phyloP scores from a whole-genome alignment of 2,113 vertebrate genomes.

The Himantopus leucocephalus region DNA sequence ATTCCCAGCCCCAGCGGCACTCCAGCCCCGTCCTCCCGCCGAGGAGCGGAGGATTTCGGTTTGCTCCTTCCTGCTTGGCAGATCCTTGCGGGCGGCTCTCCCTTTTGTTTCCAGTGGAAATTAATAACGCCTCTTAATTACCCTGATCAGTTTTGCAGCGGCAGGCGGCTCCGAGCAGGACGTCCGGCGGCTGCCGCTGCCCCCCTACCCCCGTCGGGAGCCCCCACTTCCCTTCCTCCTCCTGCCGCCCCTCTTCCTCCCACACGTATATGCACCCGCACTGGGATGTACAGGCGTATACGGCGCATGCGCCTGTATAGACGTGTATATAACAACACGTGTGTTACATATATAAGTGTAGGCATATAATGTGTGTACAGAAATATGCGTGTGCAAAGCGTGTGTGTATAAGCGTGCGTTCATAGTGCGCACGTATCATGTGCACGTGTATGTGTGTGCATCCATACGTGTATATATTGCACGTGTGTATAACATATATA shows the following conservation, averaged over 20 bases:
- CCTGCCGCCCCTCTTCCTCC: not conserved
- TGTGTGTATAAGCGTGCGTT: not conserved
- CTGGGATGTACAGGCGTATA: rapidly evolving
- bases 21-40: not conserved
- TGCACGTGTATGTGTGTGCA: not conserved
- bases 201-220: no score
- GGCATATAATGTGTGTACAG: no score
- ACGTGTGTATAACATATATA: not conserved
- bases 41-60: not conserved
- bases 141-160: not conserved
- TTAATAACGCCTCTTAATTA: not conserved
- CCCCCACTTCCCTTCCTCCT: not conserved
- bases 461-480: no score
- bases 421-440: rapidly evolving
- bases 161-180: not conserved
- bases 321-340: rapidly evolving
- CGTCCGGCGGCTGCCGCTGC: not conserved
- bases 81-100: rapidly evolving
- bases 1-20: no score
- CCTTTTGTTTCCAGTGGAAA: not conserved
- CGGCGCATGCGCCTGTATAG: rapidly evolving
- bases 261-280: rapidly evolving
- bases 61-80: not conserved
- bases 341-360: not conserved
- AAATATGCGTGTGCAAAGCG: not conserved